Conservation (phyloP, 2,113 vertebrate species). For the Gadus macrocephalus region DNA sequence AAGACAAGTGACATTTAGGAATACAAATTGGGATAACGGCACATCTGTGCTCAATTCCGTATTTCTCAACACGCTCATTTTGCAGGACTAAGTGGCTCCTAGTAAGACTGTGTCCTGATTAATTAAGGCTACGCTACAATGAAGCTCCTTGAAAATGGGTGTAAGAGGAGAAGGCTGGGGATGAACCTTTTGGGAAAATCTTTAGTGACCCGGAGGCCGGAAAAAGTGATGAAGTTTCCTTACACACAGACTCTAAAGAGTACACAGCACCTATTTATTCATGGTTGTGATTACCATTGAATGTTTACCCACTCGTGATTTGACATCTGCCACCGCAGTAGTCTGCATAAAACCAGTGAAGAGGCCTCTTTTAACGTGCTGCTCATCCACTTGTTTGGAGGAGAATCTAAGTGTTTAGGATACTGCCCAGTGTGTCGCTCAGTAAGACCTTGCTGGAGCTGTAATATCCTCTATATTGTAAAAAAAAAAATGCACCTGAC, state of each 20-base stretch:
- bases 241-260: background rate
- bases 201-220: background rate
- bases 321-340: background rate
- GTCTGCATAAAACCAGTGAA: background rate
- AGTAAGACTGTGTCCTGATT: conserved; percentile 35
- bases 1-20: conserved; percentile 39
- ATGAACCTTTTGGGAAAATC: background rate
- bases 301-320: background rate
- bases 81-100: conserved; percentile 38
- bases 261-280: background rate
- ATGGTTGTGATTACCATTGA: conserved; percentile 11
- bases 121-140: conserved; percentile 41
- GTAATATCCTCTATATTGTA: too few relatives aligned
- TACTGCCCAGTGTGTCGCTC: background rate
- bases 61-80: conserved; percentile 27
- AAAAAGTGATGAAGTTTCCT: background rate
- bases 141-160: conserved; percentile 19
- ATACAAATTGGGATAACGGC: conserved; percentile 23
- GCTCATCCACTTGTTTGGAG: background rate
- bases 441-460: too few relatives aligned
- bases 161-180: background rate
- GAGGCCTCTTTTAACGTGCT: background rate
- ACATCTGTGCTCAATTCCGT: conserved; percentile 23
- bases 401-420: background rate
- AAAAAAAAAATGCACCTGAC: too few relatives aligned